A percentile compares a stretch with the other conserved stretches of the same genome.
phyloP scores from a whole-genome alignment of 2,797 vertebrate species.

The Xerus rutilus region DNA sequence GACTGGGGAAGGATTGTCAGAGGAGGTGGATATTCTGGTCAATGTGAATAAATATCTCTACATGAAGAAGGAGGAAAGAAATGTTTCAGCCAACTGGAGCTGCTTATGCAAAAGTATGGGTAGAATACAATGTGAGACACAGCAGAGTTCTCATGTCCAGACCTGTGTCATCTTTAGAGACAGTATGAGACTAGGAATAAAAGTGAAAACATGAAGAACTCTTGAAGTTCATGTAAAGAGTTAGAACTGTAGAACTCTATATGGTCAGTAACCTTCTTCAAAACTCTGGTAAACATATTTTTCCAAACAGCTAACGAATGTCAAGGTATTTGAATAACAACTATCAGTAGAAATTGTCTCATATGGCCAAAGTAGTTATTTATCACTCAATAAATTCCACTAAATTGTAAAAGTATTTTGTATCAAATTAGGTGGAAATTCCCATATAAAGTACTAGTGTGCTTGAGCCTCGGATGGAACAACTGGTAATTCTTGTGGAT shows the following conservation, averaged over 20 bases:
- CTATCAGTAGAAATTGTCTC: not conserved
- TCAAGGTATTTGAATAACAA: not conserved
- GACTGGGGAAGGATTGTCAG: not conserved
- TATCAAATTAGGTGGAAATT: not conserved
- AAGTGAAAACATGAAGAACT: not conserved
- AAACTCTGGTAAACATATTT: not conserved
- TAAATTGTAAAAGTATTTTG: slow-evolving; percentile 4
- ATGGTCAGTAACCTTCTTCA: not conserved
- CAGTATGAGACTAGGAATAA: not conserved
- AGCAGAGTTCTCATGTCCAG: not conserved
- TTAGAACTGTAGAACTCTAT: not conserved
- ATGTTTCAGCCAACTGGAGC: not conserved
- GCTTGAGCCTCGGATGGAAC: not conserved
- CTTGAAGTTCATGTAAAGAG: not conserved
- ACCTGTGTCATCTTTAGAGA: not conserved
- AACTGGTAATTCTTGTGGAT: not conserved
- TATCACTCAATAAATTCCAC: not conserved
- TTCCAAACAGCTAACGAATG: not conserved
- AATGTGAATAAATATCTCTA: not conserved
- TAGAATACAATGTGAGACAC: not conserved
- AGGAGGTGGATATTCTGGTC: not conserved
- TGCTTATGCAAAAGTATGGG: not conserved
- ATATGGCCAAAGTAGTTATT: not conserved
- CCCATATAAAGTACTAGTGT: not conserved
- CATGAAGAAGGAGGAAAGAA: not conserved